These are phyloP conservation scores for Heliconius ethilla DNA, from an alignment of 2,888 invertebrate species.

Conservation along the genomic window DNA sequence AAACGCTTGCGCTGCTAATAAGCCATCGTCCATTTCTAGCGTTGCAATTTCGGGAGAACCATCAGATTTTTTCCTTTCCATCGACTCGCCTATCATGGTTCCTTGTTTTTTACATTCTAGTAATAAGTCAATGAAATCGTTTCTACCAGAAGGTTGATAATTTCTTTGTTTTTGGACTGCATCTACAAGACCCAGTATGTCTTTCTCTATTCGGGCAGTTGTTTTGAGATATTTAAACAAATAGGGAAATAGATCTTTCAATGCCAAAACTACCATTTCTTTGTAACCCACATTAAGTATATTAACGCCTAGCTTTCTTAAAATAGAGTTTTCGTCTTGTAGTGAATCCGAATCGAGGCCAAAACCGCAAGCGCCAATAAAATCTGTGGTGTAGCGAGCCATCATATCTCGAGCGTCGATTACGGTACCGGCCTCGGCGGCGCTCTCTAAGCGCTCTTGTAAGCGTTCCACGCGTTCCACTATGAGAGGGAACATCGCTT, in stretches of 20 bases:
- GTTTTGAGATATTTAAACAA: constrained; percentile 54
- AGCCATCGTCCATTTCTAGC: constrained; percentile 43
- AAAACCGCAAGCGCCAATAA: constrained; percentile 67
- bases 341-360: constrained; percentile 64
- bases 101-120: constrained; percentile 49
- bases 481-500: constrained; percentile 65
- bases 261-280: constrained; percentile 48
- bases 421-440: constrained; percentile 43
- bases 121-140: constrained; percentile 51
- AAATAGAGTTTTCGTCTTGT: constrained; percentile 58
- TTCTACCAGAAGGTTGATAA: constrained; percentile 58
- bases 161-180: constrained; percentile 58
- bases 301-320: constrained; percentile 57
- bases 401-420: constrained; percentile 64
- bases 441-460: constrained; percentile 49
- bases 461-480: constrained; percentile 61
- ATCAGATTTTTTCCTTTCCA: constrained; percentile 45
- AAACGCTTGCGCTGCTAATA: constrained; percentile 52
- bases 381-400: constrained; percentile 67
- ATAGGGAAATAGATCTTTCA: constrained; percentile 58
- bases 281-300: constrained; percentile 53
- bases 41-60: constrained; percentile 42
- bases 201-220: constrained; percentile 58
- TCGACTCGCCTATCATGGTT: constrained; percentile 48
- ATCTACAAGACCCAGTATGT: constrained; percentile 54